A percentile compares a stretch with the other conserved stretches of the same genome.
phyloP scores from a whole-genome alignment of 2,113 vertebrate species.

The Chaetodon auriga region DNA sequence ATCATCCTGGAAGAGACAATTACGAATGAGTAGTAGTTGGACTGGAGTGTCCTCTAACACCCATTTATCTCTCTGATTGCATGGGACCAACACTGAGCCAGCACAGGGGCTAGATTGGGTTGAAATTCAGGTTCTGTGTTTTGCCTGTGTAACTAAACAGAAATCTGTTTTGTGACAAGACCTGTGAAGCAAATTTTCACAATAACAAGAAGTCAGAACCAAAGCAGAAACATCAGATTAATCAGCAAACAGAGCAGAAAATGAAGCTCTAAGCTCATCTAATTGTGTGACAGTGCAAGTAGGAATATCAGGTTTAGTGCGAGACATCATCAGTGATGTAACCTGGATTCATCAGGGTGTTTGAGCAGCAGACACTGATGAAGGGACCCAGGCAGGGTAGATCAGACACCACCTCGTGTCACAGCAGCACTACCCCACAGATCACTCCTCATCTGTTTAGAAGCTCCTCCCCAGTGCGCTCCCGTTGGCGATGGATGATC shows the following conservation, averaged over 20 bases:
- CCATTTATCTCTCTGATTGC: slow-evolving; percentile 29
- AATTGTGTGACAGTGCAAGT: background rate
- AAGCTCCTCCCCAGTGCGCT: background rate
- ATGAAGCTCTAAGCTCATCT: too few species aligned
- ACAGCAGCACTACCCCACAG: background rate
- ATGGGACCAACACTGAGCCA: background rate
- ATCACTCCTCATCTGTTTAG: background rate
- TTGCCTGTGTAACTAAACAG: background rate
- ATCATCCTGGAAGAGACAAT: slow-evolving; percentile 45
- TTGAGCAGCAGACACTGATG: background rate
- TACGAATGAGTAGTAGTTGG: slow-evolving; percentile 14
- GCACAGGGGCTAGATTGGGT: background rate
- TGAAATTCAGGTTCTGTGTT: slow-evolving; percentile 2
- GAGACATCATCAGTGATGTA: background rate
- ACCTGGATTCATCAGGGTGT: background rate
- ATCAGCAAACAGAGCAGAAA: background rate
- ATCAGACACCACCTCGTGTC: background rate
- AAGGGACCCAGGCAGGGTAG: background rate
- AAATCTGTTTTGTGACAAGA: background rate
- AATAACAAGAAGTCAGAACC: background rate
- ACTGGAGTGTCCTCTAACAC: slow-evolving; percentile 15
- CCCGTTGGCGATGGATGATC: background rate
- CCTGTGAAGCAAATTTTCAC: background rate
- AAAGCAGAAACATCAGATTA: background rate
- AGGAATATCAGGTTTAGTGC: background rate